Percentiles rank a stretch among this genome's conserved stretches.
Evolutionary conservation across 2,113 vertebrate species (phyloP).

Genomic region (Lynx canadensis): DNA sequence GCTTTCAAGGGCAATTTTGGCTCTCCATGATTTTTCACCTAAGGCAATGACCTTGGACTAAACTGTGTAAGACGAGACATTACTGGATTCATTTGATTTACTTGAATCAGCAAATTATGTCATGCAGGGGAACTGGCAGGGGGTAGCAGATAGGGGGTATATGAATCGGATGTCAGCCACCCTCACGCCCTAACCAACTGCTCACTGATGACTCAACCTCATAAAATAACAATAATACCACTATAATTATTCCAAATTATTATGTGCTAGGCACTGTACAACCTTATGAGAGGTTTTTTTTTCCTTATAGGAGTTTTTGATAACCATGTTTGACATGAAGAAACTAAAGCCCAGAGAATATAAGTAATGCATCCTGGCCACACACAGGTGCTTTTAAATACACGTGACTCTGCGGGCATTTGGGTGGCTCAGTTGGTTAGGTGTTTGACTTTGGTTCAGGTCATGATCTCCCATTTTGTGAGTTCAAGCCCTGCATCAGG

Average conservation of each 20-base stretch:
- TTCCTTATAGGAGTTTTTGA: neutral
- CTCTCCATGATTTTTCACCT: neutral
- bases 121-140: neutral
- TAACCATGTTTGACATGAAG: neutral
- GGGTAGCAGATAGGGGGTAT: neutral
- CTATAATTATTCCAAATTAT: neutral
- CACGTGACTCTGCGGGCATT: neutral
- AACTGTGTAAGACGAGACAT: neutral
- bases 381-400: conserved; percentile 27
- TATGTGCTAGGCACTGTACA: neutral
- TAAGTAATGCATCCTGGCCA: neutral
- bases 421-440: too few species aligned
- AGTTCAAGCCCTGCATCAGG: too few species aligned
- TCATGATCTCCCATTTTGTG: too few species aligned
- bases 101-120: neutral
- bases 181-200: neutral
- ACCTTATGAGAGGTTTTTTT: neutral
- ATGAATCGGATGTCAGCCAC: neutral
- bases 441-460: too few species aligned
- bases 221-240: neutral
- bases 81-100: neutral
- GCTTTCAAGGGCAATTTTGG: neutral
- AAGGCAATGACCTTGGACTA: neutral
- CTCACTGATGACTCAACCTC: neutral
- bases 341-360: neutral